A percentile compares a stretch with the other conserved stretches of the same genome.
Evolutionary conservation across 2,888 invertebrate species (phyloP).

Genomic region (Poecilobothrus nobilitatus): DNA sequence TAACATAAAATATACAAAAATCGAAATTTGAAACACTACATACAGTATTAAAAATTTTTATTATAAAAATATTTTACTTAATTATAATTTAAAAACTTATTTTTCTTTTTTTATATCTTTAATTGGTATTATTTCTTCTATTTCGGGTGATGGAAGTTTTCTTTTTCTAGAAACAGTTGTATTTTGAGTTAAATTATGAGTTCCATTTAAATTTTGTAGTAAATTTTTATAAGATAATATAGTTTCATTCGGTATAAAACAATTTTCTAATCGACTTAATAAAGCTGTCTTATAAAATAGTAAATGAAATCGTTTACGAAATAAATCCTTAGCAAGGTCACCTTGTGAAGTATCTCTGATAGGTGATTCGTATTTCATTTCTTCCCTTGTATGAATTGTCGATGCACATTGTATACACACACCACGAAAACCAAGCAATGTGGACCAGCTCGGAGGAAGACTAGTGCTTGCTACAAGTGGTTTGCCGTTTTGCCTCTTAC

Average conservation of each 20-base stretch:
- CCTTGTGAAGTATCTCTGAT: background rate
- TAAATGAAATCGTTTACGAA: constrained; percentile 31
- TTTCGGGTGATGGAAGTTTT: background rate
- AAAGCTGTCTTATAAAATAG: constrained; percentile 35
- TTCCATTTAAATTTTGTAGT: background rate
- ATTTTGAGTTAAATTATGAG: background rate
- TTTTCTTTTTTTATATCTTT: background rate
- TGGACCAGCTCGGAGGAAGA: constrained; percentile 36
- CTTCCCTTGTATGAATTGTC: background rate
- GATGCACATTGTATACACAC: constrained; percentile 30
- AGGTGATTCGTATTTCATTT: background rate
- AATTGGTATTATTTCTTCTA: background rate
- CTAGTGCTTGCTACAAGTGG: constrained; percentile 9
- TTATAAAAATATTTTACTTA: too few relatives aligned
- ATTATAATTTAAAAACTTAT: too few relatives aligned
- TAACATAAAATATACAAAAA: too few relatives aligned
- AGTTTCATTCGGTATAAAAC: background rate
- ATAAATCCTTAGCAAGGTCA: constrained; percentile 25
- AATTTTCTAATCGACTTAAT: constrained; percentile 30
- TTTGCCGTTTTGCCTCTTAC: too few relatives aligned
- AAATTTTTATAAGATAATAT: background rate
- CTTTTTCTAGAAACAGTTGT: background rate
- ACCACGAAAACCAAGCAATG: constrained; percentile 36
- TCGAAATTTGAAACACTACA: too few relatives aligned
- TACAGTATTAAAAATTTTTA: too few relatives aligned